Base-by-base conservation (phyloP, 2,888 invertebrate species). In the Lumbricus terrestris region DNA sequence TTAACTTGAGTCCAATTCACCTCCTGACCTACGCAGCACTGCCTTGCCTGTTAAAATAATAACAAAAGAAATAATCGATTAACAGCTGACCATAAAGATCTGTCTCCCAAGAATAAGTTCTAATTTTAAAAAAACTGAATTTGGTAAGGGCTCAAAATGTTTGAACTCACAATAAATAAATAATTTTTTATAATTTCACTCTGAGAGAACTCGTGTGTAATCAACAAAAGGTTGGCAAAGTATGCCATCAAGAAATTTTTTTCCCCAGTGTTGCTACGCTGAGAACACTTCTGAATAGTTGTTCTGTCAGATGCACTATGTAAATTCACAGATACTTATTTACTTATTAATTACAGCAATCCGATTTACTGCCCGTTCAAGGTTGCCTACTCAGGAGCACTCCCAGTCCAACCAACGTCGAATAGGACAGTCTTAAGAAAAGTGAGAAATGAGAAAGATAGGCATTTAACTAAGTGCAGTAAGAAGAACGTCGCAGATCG, bases 11-110 rank as follows among this genome's bases (percentile, higher is more conserved):
- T 93, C 92, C 93, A 94, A 91, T 82, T 94, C 93, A 18, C 92
- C 92, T 91, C 94, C 93, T n/a, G 92, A 92, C 90, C 94, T n/a
- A n/a, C n/a, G n/a, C n/a, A n/a, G n/a, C n/a, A 94, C 90, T 94
- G 94, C 69, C 93, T 92, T 3, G 93, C 93, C 94, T 94, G 91
- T 3, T 40, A 29, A 69, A n/a, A 69, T 69, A 69, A 47, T 47
- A 47, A 47, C 23, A 4, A 47, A 13, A 42, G 11, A 47, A 47
- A 47, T 47, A 47, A 47, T 47, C 20, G 23, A 69, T n/a, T 69
- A 69, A 69, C 69, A 69, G 47, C n/a, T 8, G 13, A 69, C 47
- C 47, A 47, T 29, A 69, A n/a, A 69, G n/a, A 69, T 47, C 47
- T 15, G 20, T 47, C 20, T 47, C 69, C 2, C 29, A 69, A 69